Conservation (phyloP, 2,888 invertebrate genomes). For the Meiosimyza decipiens region DNA sequence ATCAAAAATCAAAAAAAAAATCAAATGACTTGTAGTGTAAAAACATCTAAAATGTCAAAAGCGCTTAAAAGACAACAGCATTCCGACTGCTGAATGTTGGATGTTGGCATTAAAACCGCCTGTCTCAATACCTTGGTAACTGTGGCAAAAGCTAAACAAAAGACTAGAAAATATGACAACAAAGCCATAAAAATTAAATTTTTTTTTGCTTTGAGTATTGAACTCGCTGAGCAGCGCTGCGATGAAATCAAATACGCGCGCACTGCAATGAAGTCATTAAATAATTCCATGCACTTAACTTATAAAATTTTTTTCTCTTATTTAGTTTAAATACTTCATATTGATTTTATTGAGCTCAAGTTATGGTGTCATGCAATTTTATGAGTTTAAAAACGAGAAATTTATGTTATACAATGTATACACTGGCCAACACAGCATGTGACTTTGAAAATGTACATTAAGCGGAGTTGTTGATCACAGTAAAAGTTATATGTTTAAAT, state of each 20-base stretch:
- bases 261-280: constrained; percentile 33
- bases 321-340: neutral
- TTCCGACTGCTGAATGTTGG: neutral
- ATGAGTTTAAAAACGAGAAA: neutral
- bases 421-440: too few relatives aligned
- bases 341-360: neutral
- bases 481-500: constrained; percentile 14
- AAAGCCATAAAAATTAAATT: constrained; percentile 5
- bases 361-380: neutral
- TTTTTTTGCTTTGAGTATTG: neutral
- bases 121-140: neutral
- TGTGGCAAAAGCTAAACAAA: constrained; percentile 4
- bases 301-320: neutral
- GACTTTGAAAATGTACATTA: too few relatives aligned
- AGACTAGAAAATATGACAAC: constrained; percentile 7
- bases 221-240: too few relatives aligned
- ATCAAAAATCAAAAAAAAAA: neutral
- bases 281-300: constrained; percentile 9
- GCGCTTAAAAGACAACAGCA: constrained; percentile 16
- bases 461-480: too few relatives aligned
- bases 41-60: constrained; percentile 23
- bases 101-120: constrained; percentile 25
- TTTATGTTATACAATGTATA: neutral
- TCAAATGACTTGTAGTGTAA: too few relatives aligned
- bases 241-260: too few relatives aligned